Evolutionary conservation across 2,797 vertebrate species (phyloP).

Genomic region (Morus bassanus): DNA sequence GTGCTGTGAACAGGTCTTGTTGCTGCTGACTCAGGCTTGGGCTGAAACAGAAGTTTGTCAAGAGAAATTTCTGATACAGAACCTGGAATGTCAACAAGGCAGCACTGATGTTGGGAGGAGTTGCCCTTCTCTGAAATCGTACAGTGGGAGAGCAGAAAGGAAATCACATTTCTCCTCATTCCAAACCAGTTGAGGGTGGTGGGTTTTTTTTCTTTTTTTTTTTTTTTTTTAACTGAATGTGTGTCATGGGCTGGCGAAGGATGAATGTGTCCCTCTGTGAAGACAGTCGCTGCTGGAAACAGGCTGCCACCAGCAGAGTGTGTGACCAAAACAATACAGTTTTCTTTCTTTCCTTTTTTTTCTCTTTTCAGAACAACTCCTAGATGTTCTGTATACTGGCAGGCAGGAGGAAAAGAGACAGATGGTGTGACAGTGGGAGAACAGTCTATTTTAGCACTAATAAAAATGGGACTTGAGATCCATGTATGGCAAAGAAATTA

Average conservation of each 20-base stretch:
- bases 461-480: conserved; percentile 61
- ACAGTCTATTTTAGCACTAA: conserved; percentile 71
- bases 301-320: conserved; percentile 27
- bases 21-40: conserved; percentile 40
- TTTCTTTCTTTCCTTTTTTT: conserved; percentile 3
- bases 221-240: neutral
- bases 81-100: conserved; percentile 42
- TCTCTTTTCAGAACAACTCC: conserved; percentile 31
- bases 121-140: conserved; percentile 2
- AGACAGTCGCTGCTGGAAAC: conserved; percentile 45
- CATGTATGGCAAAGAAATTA: neutral
- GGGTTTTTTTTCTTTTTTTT: neutral
- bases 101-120: neutral
- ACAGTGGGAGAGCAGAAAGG: neutral
- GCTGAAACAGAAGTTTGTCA: conserved; percentile 47
- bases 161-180: conserved; percentile 4
- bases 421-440: conserved; percentile 70
- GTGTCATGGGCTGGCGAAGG: neutral
- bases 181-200: neutral
- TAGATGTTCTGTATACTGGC: conserved; percentile 53
- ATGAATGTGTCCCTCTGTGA: conserved; percentile 33
- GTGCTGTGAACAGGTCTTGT: conserved; percentile 39
- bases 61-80: conserved; percentile 1
- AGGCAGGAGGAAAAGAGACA: conserved; percentile 48
- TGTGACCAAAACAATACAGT: conserved; percentile 59